Evolutionary conservation across 2,797 vertebrate species (phyloP).

Genomic region (Lophotriccus pileatus): DNA sequence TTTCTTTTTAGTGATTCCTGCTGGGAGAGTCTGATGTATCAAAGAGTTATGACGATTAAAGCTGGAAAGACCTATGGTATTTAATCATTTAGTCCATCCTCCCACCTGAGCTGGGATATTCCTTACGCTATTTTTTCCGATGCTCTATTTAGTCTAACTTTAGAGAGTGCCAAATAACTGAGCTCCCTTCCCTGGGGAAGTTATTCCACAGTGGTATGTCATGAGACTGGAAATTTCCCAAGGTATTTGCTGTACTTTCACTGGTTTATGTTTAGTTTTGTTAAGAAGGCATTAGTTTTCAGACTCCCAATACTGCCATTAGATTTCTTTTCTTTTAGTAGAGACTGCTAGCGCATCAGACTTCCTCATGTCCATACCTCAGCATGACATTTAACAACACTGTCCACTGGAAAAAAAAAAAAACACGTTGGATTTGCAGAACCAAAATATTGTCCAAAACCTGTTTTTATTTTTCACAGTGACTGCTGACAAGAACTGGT

Average conservation of each 20-base stretch:
- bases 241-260: background rate
- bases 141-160: slow-evolving; percentile 1
- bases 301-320: background rate
- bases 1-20: slow-evolving; percentile 56
- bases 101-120: slow-evolving; percentile 22
- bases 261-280: background rate
- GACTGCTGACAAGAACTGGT: background rate
- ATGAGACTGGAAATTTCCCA: background rate
- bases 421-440: background rate
- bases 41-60: slow-evolving; percentile 43
- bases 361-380: background rate
- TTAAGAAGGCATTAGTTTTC: background rate
- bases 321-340: background rate
- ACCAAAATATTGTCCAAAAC: background rate
- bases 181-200: background rate
- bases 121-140: background rate
- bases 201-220: background rate
- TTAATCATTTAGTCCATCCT: slow-evolving; percentile 43
- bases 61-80: slow-evolving; percentile 37
- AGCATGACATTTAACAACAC: background rate
- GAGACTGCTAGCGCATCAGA: background rate
- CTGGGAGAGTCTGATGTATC: slow-evolving; percentile 61
- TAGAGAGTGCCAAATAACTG: background rate
- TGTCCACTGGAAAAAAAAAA: background rate
- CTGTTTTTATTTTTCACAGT: background rate